Base-by-base conservation (phyloP, 2,888 invertebrate species). In the Apocheima hispidaria region DNA sequence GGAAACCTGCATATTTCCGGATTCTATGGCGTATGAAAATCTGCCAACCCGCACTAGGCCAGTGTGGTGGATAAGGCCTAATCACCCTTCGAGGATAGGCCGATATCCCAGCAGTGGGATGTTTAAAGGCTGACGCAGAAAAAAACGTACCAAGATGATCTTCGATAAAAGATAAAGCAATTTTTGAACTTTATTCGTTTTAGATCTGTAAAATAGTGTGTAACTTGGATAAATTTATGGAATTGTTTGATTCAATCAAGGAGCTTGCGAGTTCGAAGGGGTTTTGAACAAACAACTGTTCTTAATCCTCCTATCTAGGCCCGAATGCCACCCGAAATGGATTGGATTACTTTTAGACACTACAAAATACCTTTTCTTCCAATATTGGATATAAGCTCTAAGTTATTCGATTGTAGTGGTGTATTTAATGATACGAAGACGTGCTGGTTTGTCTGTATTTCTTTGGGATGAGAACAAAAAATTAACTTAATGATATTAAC, bases 151-250 rank as follows among this genome's bases (percentile, higher is more conserved):
- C n/a, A n/a, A n/a, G n/a, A n/a, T n/a, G n/a, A n/a, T n/a, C n/a
- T n/a, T n/a, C n/a, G n/a, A n/a, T 7, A n/a, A 36, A 18, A 79
- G 79, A 81, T 82, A 82, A 86, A 85, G 86, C 82, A 80, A 86
- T 83, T 84, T 82, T 73, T 80, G 78, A 83, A 86, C 82, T 79
- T 75, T 73, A 81, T 82, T 82, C 78, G 79, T 77, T 77, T 70
- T 75, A 78, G 73, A 79, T 77, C 78, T 77, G 76, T 79, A 75
- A 83, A 84, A 83, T 82, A 81, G 75, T 79, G 82, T 84, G 78
- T 82, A 81, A 21, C n/a, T n/a, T 51, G 44, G 33, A 41, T 38
- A 46, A 74, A 74, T 75, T 75, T 75, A 75, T 75, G 70, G 73
- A 71, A 76, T 74, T 75, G 72, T 72, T 72, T 73, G 74, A 79